A percentile compares a stretch with the other conserved stretches of the same genome.
Evolutionary conservation across 2,113 vertebrate genomes (phyloP).

Genomic region (Rhegmatorhina hoffmannsi): DNA sequence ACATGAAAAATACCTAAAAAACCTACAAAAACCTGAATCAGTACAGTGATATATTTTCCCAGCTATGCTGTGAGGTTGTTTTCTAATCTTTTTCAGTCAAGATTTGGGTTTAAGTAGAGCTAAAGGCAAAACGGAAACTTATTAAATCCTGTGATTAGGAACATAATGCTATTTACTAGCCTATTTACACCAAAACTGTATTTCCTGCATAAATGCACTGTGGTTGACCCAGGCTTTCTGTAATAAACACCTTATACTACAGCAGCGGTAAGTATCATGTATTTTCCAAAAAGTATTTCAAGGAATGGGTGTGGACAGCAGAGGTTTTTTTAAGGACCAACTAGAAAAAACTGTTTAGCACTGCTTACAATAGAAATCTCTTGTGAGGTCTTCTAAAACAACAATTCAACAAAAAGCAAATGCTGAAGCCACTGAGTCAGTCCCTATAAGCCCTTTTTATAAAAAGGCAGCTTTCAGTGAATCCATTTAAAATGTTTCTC

Average conservation of each 20-base stretch:
- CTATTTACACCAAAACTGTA: neutral
- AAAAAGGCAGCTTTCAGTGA: conserved; percentile 64
- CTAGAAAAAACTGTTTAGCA: neutral
- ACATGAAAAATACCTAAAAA: neutral
- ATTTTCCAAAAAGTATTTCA: conserved; percentile 34
- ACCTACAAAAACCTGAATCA: neutral
- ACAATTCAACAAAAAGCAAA: conserved; percentile 64
- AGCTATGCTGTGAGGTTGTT: neutral
- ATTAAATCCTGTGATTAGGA: neutral
- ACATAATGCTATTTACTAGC: neutral
- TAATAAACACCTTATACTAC: neutral
- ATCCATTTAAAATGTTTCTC: conserved; percentile 67
- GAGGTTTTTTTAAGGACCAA: neutral
- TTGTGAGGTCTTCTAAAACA: conserved; percentile 71
- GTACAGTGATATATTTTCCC: neutral
- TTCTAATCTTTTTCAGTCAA: neutral
- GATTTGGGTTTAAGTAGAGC: neutral
- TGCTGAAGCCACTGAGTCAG: conserved; percentile 38
- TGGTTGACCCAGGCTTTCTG: neutral
- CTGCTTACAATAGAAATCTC: conserved; percentile 60
- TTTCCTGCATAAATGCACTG: neutral
- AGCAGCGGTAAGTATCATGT: neutral
- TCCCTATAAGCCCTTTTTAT: neutral
- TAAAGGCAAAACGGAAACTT: neutral
- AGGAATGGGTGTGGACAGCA: neutral